These are phyloP conservation scores for Diaphora mendica DNA, from an alignment of 2,888 invertebrate genomes.

Conservation along the genomic window DNA sequence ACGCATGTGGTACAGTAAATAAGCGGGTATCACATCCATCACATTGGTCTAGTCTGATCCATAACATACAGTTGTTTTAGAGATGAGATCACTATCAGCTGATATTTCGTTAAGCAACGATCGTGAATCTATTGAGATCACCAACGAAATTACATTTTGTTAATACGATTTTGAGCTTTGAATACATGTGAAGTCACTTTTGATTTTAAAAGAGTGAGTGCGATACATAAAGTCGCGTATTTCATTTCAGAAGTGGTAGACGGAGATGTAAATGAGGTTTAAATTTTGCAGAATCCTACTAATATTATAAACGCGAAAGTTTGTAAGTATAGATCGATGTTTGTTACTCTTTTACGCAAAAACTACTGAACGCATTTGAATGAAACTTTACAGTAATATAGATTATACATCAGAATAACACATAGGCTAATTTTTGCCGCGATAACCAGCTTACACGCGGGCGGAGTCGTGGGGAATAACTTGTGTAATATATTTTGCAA, in stretches of 20 bases:
- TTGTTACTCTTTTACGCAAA: too few relatives aligned
- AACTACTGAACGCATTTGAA: too few relatives aligned
- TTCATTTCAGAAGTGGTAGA: background rate
- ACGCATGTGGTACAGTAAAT: slow-evolving; percentile 18
- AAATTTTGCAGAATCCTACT: too few relatives aligned
- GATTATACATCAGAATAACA: too few relatives aligned
- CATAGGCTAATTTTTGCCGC: too few relatives aligned
- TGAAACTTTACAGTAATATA: too few relatives aligned
- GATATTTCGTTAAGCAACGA: slow-evolving; percentile 14
- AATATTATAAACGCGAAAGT: too few relatives aligned
- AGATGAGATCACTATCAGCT: slow-evolving; percentile 22
- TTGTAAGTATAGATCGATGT: too few relatives aligned
- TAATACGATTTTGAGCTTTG: background rate
- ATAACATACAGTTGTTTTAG: slow-evolving; percentile 7
- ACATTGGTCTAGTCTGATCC: slow-evolving; percentile 14
- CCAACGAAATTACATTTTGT: slow-evolving; percentile 7
- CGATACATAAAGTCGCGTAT: background rate
- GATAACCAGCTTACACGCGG: too few relatives aligned
- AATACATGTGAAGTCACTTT: background rate
- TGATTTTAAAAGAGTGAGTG: background rate
- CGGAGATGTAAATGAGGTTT: background rate
- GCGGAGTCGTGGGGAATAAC: too few relatives aligned
- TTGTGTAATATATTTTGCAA: too few relatives aligned
- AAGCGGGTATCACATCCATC: slow-evolving; percentile 14
- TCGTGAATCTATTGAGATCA: slow-evolving; percentile 17